phyloP scores from a whole-genome alignment of 1,140 invertebrate species.

The Bombus huntii region DNA sequence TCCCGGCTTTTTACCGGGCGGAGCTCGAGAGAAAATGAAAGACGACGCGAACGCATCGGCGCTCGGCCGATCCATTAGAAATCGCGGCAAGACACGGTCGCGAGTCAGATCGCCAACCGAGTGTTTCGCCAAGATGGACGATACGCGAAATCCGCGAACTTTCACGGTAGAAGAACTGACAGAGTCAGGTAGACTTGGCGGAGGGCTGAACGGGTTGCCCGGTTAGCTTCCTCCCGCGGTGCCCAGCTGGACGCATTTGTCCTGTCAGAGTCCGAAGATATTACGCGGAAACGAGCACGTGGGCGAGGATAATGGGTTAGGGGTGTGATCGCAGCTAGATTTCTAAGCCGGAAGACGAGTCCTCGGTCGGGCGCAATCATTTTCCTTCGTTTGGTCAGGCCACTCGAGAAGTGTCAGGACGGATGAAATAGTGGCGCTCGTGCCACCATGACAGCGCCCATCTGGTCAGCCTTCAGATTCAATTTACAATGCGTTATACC shows the following conservation, averaged over 20 bases:
- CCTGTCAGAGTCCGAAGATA: conserved; percentile 55
- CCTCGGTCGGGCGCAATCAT: conserved; percentile 41
- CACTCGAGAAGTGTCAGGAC: conserved; percentile 54
- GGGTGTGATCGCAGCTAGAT: conserved; percentile 55
- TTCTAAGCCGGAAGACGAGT: conserved; percentile 55
- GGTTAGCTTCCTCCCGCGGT: conserved; percentile 29
- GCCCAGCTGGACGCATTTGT: conserved; percentile 55
- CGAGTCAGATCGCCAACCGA: background rate
- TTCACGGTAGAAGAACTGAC: background rate
- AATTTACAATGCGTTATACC: conserved; percentile 58
- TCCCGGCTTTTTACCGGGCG: background rate
- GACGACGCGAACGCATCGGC: conserved; percentile 1
- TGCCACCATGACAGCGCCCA: conserved; percentile 56
- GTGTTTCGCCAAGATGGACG: conserved; percentile 26
- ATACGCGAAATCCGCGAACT: conserved; percentile 31
- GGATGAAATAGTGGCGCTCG: conserved; percentile 57
- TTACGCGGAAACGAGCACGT: conserved; percentile 55
- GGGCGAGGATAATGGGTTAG: conserved; percentile 56
- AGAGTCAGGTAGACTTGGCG: background rate
- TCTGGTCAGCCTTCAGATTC: conserved; percentile 61
- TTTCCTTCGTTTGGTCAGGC: conserved; percentile 53
- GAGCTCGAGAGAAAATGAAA: background rate
- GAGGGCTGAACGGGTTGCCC: background rate
- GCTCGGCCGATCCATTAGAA: background rate
- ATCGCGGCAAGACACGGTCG: background rate